Base-by-base conservation (phyloP, 1,140 invertebrate genomes). In the Sitobion miscanthi region DNA sequence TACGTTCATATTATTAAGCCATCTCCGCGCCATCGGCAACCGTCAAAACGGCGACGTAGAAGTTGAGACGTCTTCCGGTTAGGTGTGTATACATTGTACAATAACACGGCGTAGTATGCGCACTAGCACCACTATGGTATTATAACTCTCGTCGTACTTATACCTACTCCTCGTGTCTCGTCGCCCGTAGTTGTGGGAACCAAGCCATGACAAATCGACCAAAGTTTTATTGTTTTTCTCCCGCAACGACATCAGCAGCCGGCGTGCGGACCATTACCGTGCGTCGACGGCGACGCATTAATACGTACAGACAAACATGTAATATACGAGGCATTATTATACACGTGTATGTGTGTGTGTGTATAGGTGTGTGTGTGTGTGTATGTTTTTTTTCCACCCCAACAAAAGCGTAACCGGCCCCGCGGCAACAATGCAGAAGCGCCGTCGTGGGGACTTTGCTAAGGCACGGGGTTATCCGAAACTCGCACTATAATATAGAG, bases 191-290 rank as follows among this genome's bases (percentile, higher is more conserved):
- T n/a, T 20, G 49, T 54, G 88, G n/a, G 35, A 89, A 89, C 88
- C 62, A 77, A 57, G 38, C 88, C 52, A 14, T 42, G 49, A 89
- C 88, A 89, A 89, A 89, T 89, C 88, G 35, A 89, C 49, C 52
- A 35, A 89, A 89, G 88, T 89, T 89, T 89, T 89, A 89, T 89
- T 57, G 88, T 89, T 89, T 89, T 89, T 54, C 49, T 54, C 21
- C 87, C 49, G 42, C 85, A 25, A 54, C 52, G 23, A 38, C 23
- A 85, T 85, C 21, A 42, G 42, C 83, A 85, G 85, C 85, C 49
- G 87, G n/a, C n/a, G 30, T 7, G 25, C 14, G 25, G 86, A 88
- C 49, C 52, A 57, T 89, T 57, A 57, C 7, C 87, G 23, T 21
- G 8, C 87, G 87, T 8, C 87, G 85, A 42, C 49, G 49, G 49